Evolutionary conservation across 2,888 invertebrate species (phyloP), one percentile per base, ranked within the genome.

Genomic region (Keiferia lycopersicella): DNA sequence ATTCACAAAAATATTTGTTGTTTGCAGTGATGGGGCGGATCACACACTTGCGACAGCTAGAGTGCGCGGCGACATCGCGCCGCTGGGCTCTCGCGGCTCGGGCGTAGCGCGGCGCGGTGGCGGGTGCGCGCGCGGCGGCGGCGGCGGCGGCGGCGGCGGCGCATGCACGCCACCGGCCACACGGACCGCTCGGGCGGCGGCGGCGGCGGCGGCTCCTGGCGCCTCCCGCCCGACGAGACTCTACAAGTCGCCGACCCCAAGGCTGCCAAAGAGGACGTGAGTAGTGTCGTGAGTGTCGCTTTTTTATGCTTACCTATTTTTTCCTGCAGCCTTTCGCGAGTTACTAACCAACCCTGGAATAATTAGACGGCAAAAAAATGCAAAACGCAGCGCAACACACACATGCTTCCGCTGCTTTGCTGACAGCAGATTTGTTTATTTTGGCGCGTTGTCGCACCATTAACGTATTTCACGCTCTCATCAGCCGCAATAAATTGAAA

Each of bases 131-230:
- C 90, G 41, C 41, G 57, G 88, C 86, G 91, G 91, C 88, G 87
- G 87, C 48, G n/a, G 87, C 84, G 86, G 82, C 79, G 79, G 83
- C 82, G 83, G 84, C 88, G 91, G 91, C 91, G 88, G 94, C 94
- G 94, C 93, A 97, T 97, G 97, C 97, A 97, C 95, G 96, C 96
- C 93, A 96, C 96, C 94, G 95, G 95, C 91, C 94, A 95, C 93
- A 93, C 96, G 89, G 96, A 96, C 93, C 95, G 96, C 92, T 96
- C 96, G 93, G 93, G 93, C 88, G 92, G 93, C 86, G 92, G 91
- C 87, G 92, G 91, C 87, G 92, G 92, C 84, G 91, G 91, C 73
- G 93, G 93, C 87, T 96, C 96, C 88, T 97, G 97, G 97, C 95
- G 96, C 91, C 94, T 97, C 90, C 96, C 96, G 91, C 96, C 96